phyloP scores from a whole-genome alignment of 1,140 invertebrate species.

The Anastrepha obliqua region DNA sequence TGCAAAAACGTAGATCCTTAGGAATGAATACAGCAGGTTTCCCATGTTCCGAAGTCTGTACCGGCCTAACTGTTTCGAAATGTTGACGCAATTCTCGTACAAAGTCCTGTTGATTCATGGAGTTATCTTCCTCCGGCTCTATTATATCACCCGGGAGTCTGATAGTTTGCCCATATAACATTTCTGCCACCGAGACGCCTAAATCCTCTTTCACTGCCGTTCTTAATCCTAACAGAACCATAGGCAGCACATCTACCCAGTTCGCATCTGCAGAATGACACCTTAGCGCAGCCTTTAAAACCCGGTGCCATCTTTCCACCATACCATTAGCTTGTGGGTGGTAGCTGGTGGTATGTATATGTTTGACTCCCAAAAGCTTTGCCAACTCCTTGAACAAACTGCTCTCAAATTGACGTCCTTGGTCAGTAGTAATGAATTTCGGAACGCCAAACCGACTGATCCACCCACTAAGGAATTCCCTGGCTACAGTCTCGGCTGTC shows the following conservation, averaged over 20 bases:
- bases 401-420: not conserved
- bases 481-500: constrained; percentile 13
- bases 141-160: too few relatives aligned
- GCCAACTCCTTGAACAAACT: not conserved
- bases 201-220: constrained; percentile 10
- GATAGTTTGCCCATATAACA: too few relatives aligned
- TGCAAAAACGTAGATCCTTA: too few relatives aligned
- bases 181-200: too few relatives aligned
- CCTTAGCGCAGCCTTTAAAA: not conserved
- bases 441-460: constrained; percentile 73
- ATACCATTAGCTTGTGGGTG: not conserved
- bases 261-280: not conserved
- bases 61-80: too few relatives aligned
- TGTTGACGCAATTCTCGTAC: too few relatives aligned
- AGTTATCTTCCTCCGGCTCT: too few relatives aligned
- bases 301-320: constrained; percentile 57
- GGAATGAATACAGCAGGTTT: too few relatives aligned
- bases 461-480: constrained; percentile 24
- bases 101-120: too few relatives aligned
- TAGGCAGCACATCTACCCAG: not conserved
- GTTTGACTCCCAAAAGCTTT: constrained; percentile 58
- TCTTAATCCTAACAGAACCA: constrained; percentile 14
- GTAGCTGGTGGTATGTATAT: too few relatives aligned
- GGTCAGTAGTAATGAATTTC: constrained; percentile 61
- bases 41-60: too few relatives aligned